These are phyloP conservation scores for Parotocinclus haroldoi DNA, from an alignment of 2,797 vertebrate genomes.

Conservation along the genomic window DNA sequence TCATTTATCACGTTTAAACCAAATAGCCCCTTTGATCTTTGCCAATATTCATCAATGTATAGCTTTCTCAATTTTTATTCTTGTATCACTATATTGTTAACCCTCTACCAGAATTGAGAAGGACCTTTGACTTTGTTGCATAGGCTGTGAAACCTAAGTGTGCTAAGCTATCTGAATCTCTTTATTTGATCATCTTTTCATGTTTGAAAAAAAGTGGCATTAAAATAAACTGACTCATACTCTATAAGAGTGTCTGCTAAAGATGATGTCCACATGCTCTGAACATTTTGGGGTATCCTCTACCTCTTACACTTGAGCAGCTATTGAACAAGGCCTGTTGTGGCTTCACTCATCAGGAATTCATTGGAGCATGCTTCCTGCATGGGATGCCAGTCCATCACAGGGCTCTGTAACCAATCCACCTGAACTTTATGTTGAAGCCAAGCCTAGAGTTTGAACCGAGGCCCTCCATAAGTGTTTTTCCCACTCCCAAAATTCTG, in stretches of 20 bases:
- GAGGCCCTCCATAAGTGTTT: too few relatives aligned
- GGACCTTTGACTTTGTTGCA: conserved; percentile 36
- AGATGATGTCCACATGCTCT: neutral
- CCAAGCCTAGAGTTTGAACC: too few relatives aligned
- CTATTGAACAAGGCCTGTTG: neutral
- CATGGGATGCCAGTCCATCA: too few relatives aligned
- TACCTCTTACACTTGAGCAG: neutral
- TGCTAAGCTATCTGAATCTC: conserved; percentile 53
- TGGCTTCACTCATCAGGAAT: too few relatives aligned
- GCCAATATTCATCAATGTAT: conserved; percentile 27
- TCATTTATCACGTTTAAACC: conserved; percentile 30
- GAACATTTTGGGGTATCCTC: neutral
- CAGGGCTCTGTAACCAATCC: too few relatives aligned
- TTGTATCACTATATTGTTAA: conserved; percentile 34
- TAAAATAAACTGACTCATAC: conserved; percentile 64
- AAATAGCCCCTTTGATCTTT: conserved; percentile 32
- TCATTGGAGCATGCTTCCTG: too few relatives aligned
- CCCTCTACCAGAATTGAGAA: conserved; percentile 49
- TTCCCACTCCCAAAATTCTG: too few relatives aligned
- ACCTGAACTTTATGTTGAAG: too few relatives aligned
- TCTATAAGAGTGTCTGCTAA: conserved; percentile 6
- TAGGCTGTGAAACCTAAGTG: conserved; percentile 58
- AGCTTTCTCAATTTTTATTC: conserved; percentile 38
- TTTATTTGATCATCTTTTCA: conserved; percentile 55
- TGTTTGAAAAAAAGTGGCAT: conserved; percentile 57